phyloP scores from a whole-genome alignment of 2,797 vertebrate species.

The Phataginus tricuspis region DNA sequence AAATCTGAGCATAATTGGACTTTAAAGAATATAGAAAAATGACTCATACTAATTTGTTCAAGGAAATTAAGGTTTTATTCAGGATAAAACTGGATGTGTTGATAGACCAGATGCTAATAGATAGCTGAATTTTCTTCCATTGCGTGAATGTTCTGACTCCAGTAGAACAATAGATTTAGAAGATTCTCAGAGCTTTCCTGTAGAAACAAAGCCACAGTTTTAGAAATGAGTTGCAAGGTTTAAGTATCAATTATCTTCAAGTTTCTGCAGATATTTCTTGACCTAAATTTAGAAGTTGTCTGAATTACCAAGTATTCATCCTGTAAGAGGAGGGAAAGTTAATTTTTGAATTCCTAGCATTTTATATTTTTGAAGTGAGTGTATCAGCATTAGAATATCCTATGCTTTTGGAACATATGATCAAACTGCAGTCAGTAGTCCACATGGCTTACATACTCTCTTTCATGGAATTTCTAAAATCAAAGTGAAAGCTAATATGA shows the following conservation, averaged over 20 bases:
- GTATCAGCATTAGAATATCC: not conserved
- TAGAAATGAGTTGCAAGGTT: not conserved
- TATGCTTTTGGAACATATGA: not conserved
- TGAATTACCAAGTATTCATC: not conserved
- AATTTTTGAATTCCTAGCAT: slow-evolving; percentile 50
- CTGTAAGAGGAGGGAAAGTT: not conserved
- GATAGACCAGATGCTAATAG: not conserved
- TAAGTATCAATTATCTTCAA: not conserved
- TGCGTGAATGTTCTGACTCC: not conserved
- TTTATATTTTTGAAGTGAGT: slow-evolving; percentile 15
- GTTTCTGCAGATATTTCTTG: slow-evolving; percentile 22
- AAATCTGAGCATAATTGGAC: not conserved
- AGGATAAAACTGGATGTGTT: not conserved
- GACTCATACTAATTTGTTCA: not conserved
- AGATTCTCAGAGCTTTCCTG: slow-evolving; percentile 28
- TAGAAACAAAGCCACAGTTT: slow-evolving; percentile 6
- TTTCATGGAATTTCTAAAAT: not conserved
- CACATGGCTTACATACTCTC: not conserved
- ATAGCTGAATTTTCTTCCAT: not conserved
- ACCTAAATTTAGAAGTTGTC: not conserved
- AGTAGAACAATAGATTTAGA: not conserved
- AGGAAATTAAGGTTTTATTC: not conserved
- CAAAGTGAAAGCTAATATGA: not conserved
- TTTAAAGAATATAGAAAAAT: slow-evolving; percentile 8
- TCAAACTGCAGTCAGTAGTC: not conserved